These are phyloP conservation scores for Bothrops jararaca DNA, from an alignment of 2,113 vertebrate genomes.

Conservation along the genomic window DNA sequence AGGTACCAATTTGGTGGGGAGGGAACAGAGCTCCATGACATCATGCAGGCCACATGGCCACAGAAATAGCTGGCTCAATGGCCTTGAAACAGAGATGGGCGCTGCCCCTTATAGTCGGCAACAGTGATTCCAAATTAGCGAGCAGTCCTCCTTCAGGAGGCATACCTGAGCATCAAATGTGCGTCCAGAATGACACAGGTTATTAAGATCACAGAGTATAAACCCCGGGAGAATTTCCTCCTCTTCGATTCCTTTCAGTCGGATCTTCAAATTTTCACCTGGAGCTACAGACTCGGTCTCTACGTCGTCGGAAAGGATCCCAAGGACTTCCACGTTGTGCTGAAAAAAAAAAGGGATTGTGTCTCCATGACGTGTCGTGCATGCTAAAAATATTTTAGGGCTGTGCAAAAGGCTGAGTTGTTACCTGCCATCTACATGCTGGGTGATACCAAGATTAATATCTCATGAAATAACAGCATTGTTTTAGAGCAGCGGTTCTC, in stretches of 20 bases:
- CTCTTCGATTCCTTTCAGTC: conserved; percentile 98
- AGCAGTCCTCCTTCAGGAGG: not conserved
- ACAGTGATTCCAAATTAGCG: not conserved
- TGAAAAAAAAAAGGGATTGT: conserved; percentile 57
- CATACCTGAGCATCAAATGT: conserved; percentile 97
- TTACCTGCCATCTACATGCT: not conserved
- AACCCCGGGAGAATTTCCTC: conserved; percentile 98
- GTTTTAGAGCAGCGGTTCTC: too few species aligned
- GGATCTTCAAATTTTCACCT: conserved; percentile 95
- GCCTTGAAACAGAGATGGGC: not conserved
- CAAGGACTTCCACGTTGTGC: conserved; percentile 98
- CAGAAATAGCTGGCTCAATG: not conserved
- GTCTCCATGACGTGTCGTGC: not conserved
- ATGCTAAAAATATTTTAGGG: not conserved
- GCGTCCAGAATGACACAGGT: conserved; percentile 97
- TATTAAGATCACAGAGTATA: conserved; percentile 95
- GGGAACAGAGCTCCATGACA: not conserved
- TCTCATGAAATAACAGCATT: not conserved
- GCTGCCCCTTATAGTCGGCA: too few species aligned
- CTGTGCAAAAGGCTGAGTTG: not conserved
- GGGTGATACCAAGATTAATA: too few species aligned
- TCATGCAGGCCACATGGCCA: not conserved
- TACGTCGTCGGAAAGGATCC: conserved; percentile 94
- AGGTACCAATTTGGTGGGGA: not conserved
- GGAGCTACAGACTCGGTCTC: conserved; percentile 94